A percentile compares a stretch with the other conserved stretches of the same genome.
Evolutionary conservation across 2,888 invertebrate species (phyloP).

Genomic region (Hemithea aestivaria): DNA sequence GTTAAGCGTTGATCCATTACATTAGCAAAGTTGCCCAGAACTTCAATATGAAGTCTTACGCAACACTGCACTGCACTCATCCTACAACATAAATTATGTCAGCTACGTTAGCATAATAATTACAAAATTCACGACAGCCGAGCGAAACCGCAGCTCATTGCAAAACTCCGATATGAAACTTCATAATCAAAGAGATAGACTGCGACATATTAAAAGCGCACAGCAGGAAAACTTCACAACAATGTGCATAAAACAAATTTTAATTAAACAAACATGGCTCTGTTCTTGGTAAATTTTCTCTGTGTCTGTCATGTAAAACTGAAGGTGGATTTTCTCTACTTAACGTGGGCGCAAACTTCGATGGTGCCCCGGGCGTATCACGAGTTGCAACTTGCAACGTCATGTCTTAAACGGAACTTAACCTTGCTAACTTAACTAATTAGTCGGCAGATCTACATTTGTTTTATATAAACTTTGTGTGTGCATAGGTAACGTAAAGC

Average conservation of each 20-base stretch:
- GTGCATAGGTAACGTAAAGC: slow-evolving; percentile 20
- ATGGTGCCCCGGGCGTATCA: slow-evolving; percentile 42
- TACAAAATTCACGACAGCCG: not conserved
- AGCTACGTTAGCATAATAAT: not conserved
- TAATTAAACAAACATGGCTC: slow-evolving; percentile 22
- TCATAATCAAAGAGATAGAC: slow-evolving; percentile 17
- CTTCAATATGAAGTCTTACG: no score
- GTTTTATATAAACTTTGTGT: slow-evolving; percentile 36
- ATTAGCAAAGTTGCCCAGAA: no score
- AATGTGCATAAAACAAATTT: slow-evolving; percentile 23
- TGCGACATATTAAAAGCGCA: slow-evolving; percentile 15
- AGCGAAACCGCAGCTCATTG: slow-evolving; percentile 3
- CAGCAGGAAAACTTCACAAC: slow-evolving; percentile 9
- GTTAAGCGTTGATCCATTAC: no score
- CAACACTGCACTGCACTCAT: no score
- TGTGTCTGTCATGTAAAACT: slow-evolving; percentile 20
- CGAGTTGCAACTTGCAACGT: slow-evolving; percentile 46
- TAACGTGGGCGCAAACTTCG: slow-evolving; percentile 31
- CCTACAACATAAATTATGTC: no score
- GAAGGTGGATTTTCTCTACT: slow-evolving; percentile 21
- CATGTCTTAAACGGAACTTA: slow-evolving; percentile 48
- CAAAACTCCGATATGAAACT: slow-evolving; percentile 11
- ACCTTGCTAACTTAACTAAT: slow-evolving; percentile 46
- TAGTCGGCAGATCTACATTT: slow-evolving; percentile 41
- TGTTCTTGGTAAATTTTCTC: slow-evolving; percentile 14